phyloP scores from a whole-genome alignment of 2,797 vertebrate species.

The Neosalanx taihuensis region DNA sequence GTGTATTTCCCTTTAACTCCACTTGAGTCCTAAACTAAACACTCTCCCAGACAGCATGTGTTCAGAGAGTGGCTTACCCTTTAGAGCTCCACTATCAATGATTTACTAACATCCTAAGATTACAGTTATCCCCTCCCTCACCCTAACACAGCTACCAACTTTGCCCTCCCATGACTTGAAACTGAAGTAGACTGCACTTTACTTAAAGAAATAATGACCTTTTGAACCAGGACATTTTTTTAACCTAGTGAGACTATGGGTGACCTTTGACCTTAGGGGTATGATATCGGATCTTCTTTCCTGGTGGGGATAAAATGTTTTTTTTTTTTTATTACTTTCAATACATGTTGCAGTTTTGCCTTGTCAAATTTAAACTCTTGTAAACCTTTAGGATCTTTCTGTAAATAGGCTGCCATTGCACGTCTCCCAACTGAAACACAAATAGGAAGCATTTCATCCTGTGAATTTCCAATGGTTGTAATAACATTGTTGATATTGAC shows the following conservation, averaged over 20 bases:
- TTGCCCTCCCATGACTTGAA: background rate
- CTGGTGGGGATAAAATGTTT: background rate
- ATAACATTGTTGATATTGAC: conserved; percentile 8
- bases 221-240: conserved; percentile 12
- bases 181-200: background rate
- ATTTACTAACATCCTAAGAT: conserved; percentile 66
- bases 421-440: background rate
- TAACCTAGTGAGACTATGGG: background rate
- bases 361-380: background rate
- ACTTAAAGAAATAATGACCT: conserved; percentile 6
- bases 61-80: conserved; percentile 38
- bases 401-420: background rate
- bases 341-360: background rate
- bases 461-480: background rate
- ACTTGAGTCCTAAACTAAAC: conserved; percentile 19
- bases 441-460: conserved; percentile 16
- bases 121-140: conserved; percentile 47
- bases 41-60: conserved; percentile 21
- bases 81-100: conserved; percentile 59
- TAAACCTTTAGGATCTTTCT: background rate
- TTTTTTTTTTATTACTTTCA: background rate
- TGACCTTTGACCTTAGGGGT: conserved; percentile 18
- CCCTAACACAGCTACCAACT: background rate
- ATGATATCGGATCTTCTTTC: background rate
- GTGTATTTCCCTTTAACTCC: conserved; percentile 5